A percentile compares a stretch with the other conserved stretches of the same genome.
Evolutionary conservation across 2,888 invertebrate species (phyloP).

Genomic region (Ochropacha duplaris): DNA sequence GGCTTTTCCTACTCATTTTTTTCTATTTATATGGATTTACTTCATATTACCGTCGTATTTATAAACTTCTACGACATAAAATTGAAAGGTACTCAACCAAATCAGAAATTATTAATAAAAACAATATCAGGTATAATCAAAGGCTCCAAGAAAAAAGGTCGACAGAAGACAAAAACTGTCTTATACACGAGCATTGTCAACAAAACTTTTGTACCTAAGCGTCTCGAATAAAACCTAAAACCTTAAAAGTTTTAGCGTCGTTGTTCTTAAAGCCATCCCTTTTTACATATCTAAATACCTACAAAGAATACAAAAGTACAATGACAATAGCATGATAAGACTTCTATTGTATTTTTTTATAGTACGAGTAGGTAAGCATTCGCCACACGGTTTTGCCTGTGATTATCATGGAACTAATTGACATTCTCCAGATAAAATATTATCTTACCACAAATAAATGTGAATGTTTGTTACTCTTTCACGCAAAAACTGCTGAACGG

Average conservation of each 20-base stretch:
- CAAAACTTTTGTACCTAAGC: slow-evolving; percentile 27
- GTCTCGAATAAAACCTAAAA: slow-evolving; percentile 46
- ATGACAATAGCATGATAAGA: slow-evolving; percentile 35
- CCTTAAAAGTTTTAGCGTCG: slow-evolving; percentile 39
- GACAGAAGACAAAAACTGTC: slow-evolving; percentile 11
- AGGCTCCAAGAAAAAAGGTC: background rate
- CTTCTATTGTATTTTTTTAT: slow-evolving; percentile 24
- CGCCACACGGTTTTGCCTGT: slow-evolving; percentile 1
- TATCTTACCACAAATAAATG: too few relatives aligned
- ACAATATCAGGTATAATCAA: background rate
- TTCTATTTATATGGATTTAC: too few relatives aligned
- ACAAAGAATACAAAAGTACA: slow-evolving; percentile 35
- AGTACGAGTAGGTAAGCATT: slow-evolving; percentile 4
- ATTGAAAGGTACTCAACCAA: too few relatives aligned
- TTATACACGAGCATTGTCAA: slow-evolving; percentile 19
- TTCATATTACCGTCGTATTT: too few relatives aligned
- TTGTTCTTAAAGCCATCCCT: slow-evolving; percentile 40
- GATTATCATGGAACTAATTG: background rate
- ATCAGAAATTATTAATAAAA: too few relatives aligned
- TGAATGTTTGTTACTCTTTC: too few relatives aligned
- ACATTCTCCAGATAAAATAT: too few relatives aligned
- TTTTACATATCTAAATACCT: slow-evolving; percentile 47
- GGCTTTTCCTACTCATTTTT: too few relatives aligned
- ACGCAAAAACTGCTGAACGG: too few relatives aligned
- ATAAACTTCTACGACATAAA: too few relatives aligned